Base-by-base conservation (phyloP, 2,113 vertebrate genomes). In the Petromus typicus region DNA sequence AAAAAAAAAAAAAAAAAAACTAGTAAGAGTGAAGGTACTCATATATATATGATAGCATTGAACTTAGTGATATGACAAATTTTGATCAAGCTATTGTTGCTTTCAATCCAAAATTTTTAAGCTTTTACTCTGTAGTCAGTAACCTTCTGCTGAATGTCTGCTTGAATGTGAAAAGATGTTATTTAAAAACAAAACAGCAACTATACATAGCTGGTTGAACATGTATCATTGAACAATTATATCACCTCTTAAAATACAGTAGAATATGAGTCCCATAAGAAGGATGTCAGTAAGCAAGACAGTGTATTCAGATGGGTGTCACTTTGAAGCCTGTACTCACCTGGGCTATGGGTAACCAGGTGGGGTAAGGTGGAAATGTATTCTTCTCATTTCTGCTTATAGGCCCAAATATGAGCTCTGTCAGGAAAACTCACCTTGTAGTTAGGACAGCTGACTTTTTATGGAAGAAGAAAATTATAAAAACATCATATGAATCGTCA, bases 131-230 rank as follows among this genome's bases (percentile, higher is more conserved):
- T 92, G 57, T 86, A 96, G 73, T 89, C 56, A 45, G 51, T 20
- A 82, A 85, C 64, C 82, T 85, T 83, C 82, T 40, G 16, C 51
- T 51, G 48, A 51, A 76, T 82, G 30, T 83, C 64, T 67, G 30
- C n/a, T 23, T 85, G 85, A 54, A 83, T 61, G 30, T 82, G 40
- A n/a, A 92, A 96, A 94, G 59, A 64, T 67, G 78, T 40, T 93
- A 89, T 80, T 94, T 95, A 89, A 96, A 51, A 94, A 81, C 34
- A 86, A 66, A 82, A 87, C 1, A 76, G 71, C 45, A 91, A 66
- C 83, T 94, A 17, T 80, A 86, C 79, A 48, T 43, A 78, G 64
- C 61, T 96, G 93, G 51, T 81, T 67, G 61, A 84, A 84, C 81
- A 85, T 61, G 81, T 84, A 57, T 45, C 94, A 84, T 80, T 71